Evolutionary conservation across 2,113 vertebrate species (phyloP).

Genomic region (Ictalurus furcatus): DNA sequence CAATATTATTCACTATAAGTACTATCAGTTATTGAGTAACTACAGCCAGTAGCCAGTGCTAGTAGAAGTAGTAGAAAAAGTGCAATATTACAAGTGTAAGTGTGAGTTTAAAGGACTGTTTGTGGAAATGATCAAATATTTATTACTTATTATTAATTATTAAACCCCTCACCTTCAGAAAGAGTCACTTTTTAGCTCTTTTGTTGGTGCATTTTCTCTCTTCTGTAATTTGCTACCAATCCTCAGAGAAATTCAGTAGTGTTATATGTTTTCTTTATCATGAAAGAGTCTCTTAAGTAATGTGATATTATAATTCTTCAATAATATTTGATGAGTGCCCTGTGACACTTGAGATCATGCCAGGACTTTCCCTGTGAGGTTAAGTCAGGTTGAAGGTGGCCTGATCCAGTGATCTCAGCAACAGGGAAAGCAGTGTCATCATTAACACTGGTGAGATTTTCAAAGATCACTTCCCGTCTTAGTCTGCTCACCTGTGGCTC

Average conservation of each 20-base stretch:
- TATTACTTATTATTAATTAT: no score
- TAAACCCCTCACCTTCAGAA: not conserved
- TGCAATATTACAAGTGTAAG: not conserved
- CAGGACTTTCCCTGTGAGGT: constrained; percentile 1
- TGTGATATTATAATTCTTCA: not conserved
- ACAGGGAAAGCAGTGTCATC: not conserved
- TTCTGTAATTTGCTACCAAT: not conserved
- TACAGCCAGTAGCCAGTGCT: not conserved
- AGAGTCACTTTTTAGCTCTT: not conserved
- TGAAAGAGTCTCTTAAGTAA: not conserved
- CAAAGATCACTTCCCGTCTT: constrained; percentile 4
- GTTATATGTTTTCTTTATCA: not conserved
- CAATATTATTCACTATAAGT: not conserved
- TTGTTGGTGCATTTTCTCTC: not conserved
- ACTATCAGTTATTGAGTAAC: not conserved
- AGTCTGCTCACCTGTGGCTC: constrained; percentile 29
- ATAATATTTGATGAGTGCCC: not conserved
- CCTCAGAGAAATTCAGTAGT: not conserved
- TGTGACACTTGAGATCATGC: not conserved
- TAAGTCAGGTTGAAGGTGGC: not conserved
- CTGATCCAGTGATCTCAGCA: constrained; percentile 12
- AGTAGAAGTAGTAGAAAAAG: not conserved
- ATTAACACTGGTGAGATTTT: not conserved
- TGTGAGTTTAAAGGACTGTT: not conserved
- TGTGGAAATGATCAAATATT: not conserved